phyloP scores from a whole-genome alignment of 2,113 vertebrate species.

The Callithrix jacchus region DNA sequence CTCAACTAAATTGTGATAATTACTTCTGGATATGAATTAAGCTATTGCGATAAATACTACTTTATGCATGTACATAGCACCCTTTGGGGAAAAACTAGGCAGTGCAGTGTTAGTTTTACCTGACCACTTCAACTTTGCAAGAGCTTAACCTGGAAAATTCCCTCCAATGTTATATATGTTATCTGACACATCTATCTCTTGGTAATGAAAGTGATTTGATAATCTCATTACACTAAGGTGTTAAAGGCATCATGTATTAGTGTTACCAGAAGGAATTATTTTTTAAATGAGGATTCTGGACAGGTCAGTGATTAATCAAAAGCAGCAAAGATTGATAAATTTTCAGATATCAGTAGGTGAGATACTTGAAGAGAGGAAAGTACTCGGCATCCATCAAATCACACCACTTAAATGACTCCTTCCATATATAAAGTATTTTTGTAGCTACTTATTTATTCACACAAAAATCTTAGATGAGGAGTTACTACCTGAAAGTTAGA shows the following conservation, averaged over 20 bases:
- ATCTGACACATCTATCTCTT: not conserved
- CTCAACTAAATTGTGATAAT: not conserved
- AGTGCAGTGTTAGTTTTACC: not conserved
- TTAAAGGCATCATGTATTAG: not conserved
- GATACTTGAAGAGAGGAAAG: not conserved
- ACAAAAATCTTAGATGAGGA: not conserved
- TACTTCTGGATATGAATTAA: not conserved
- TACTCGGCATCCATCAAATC: not conserved
- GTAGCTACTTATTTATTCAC: not conserved
- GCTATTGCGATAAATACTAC: not conserved
- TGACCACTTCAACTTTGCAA: not conserved
- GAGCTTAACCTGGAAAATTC: slow-evolving; percentile 15
- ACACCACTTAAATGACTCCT: not conserved
- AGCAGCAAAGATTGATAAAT: not conserved
- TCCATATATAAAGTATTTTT: not conserved
- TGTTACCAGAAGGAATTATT: not conserved
- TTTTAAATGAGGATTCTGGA: slow-evolving; percentile 26
- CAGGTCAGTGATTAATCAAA: slow-evolving; percentile 13
- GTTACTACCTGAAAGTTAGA: not conserved
- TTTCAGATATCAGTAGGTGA: not conserved
- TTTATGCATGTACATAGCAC: not conserved
- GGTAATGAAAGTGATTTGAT: slow-evolving; percentile 13
- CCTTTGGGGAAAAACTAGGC: not conserved
- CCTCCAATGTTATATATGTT: not conserved
- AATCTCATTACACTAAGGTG: not conserved